Conservation (phyloP, 2,797 vertebrate species). For the Coregonus suidteri region DNA sequence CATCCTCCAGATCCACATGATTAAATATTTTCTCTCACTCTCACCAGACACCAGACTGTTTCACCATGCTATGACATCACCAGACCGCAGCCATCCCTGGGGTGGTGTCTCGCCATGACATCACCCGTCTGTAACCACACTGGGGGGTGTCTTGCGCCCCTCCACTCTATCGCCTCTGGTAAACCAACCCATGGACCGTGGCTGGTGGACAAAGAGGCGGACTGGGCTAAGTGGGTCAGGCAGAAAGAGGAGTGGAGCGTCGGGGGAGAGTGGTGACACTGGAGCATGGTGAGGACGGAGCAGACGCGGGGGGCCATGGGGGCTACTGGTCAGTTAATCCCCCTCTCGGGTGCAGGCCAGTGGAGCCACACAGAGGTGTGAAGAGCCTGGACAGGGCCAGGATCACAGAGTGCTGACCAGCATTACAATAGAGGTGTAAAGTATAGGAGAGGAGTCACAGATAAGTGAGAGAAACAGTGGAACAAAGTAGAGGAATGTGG, state of each 20-base stretch:
- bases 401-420: constrained; percentile 52
- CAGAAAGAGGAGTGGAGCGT: constrained; percentile 7
- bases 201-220: constrained; percentile 23
- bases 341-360: constrained; percentile 34
- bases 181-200: constrained; percentile 36
- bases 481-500: constrained; percentile 52
- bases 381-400: constrained; percentile 47
- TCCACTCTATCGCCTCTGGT: constrained; percentile 39
- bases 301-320: constrained; percentile 21
- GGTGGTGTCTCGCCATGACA: constrained; percentile 56
- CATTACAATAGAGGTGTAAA: constrained; percentile 64
- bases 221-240: constrained; percentile 18
- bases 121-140: constrained; percentile 52
- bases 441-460: constrained; percentile 41
- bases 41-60: neutral
- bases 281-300: constrained; percentile 41
- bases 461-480: constrained; percentile 52
- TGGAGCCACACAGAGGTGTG: constrained; percentile 60
- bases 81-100: constrained; percentile 41
- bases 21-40: neutral
- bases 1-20: no score
- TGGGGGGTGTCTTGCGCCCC: neutral
- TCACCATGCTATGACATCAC: constrained; percentile 53
- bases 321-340: constrained; percentile 44
- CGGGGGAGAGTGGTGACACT: constrained; percentile 15